Evolutionary conservation across 2,113 vertebrate species (phyloP).

Genomic region (Ibidorhyncha struthersii): DNA sequence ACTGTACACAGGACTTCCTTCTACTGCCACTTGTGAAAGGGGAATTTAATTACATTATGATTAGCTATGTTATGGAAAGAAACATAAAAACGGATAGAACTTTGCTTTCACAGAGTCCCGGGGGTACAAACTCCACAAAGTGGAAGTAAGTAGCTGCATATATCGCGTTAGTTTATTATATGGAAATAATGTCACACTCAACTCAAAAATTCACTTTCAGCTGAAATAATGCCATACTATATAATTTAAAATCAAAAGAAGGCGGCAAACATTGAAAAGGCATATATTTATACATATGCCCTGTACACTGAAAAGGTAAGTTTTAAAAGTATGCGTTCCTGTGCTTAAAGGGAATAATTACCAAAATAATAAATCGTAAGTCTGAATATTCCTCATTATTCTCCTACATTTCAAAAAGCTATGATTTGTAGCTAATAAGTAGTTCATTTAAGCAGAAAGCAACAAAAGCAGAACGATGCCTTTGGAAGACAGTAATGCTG

Average conservation of each 20-base stretch:
- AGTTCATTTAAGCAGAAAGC: not conserved
- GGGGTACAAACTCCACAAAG: not conserved
- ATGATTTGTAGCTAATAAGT: not conserved
- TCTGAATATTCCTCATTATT: not conserved
- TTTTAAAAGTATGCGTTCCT: not conserved
- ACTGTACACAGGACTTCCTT: not conserved
- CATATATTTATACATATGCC: not conserved
- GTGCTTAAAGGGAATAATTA: not conserved
- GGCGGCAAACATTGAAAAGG: not conserved
- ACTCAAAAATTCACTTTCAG: not conserved
- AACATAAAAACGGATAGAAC: not conserved
- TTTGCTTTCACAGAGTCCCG: not conserved
- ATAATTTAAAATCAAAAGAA: not conserved
- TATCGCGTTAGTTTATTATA: not conserved
- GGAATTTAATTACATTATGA: not conserved
- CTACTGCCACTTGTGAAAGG: not conserved
- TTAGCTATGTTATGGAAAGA: not conserved
- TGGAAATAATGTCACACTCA: not conserved
- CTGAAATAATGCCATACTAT: not conserved
- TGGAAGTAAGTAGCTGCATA: not conserved
- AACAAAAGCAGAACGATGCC: not conserved
- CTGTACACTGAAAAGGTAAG: not conserved
- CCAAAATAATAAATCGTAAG: not conserved
- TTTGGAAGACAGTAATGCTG: not conserved
- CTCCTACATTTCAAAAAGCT: not conserved